These are phyloP conservation scores for Equus przewalskii DNA, from an alignment of 2,113 vertebrate genomes.

Conservation along the genomic window DNA sequence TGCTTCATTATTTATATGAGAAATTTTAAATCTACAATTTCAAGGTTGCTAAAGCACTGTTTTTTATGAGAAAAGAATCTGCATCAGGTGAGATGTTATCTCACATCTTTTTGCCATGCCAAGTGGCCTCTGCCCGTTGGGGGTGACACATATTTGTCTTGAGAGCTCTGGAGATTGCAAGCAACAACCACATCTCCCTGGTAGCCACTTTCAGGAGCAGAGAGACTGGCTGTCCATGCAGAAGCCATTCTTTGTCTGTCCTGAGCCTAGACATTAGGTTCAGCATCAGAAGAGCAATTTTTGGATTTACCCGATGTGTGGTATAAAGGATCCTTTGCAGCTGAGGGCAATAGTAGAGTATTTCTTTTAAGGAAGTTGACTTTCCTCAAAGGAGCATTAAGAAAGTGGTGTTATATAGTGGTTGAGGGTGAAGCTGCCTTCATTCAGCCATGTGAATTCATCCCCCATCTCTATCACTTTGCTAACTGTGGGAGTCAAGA, in stretches of 20 bases:
- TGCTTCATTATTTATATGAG: neutral
- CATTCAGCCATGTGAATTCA: neutral
- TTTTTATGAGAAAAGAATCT: neutral
- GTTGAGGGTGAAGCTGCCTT: neutral
- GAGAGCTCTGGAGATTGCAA: neutral
- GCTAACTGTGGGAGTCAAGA: neutral
- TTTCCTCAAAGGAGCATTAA: neutral
- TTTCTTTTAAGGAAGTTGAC: neutral
- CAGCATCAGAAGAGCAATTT: neutral
- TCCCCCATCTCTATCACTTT: neutral
- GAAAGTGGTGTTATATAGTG: neutral
- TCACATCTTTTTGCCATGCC: neutral
- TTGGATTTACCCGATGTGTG: neutral
- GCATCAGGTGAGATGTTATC: neutral
- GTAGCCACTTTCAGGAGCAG: neutral
- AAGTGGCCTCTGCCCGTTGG: neutral
- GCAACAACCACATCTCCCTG: neutral
- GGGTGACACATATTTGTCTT: neutral
- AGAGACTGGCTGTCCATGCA: neutral
- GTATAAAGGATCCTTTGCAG: neutral
- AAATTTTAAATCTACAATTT: conserved; percentile 20
- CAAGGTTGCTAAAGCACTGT: neutral
- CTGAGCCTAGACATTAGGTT: neutral
- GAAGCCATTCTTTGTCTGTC: neutral
- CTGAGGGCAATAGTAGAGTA: neutral